Percentiles rank a stretch among this genome's conserved stretches.
phyloP scores from a whole-genome alignment of 2,888 invertebrate genomes.

The Lysandra coridon region DNA sequence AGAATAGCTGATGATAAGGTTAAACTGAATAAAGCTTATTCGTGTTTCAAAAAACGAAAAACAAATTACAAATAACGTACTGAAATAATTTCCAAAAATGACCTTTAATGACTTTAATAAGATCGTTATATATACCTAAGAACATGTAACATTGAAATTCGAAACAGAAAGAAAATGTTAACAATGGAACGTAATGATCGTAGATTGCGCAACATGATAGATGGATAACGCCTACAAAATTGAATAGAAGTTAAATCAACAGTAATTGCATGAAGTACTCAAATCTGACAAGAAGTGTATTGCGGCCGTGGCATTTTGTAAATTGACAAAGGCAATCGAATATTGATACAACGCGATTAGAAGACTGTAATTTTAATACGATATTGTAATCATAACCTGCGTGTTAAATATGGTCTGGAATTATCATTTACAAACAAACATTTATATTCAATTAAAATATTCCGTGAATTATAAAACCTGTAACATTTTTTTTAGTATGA shows the following conservation, averaged over 20 bases:
- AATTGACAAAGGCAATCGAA: constrained; percentile 10
- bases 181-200: constrained; percentile 25
- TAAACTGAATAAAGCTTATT: background rate
- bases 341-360: constrained; percentile 14
- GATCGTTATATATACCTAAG: constrained; percentile 7
- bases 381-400: constrained; percentile 7
- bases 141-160: constrained; percentile 18
- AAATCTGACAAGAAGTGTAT: constrained; percentile 33
- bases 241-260: constrained; percentile 42
- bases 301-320: constrained; percentile 27
- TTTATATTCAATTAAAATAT: background rate
- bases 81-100: background rate
- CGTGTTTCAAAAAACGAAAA: background rate
- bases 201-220: constrained; percentile 39
- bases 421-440: background rate
- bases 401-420: constrained; percentile 11
- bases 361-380: constrained; percentile 14
- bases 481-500: background rate
- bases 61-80: background rate
- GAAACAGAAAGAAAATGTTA: constrained; percentile 26
- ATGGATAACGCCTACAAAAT: constrained; percentile 40
- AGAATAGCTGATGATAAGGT: constrained; percentile 3
- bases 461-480: background rate
- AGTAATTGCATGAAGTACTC: constrained; percentile 42
- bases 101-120: constrained; percentile 14